Evolutionary conservation across 2,113 vertebrate genomes (phyloP).

Genomic region (Sialia sialis): DNA sequence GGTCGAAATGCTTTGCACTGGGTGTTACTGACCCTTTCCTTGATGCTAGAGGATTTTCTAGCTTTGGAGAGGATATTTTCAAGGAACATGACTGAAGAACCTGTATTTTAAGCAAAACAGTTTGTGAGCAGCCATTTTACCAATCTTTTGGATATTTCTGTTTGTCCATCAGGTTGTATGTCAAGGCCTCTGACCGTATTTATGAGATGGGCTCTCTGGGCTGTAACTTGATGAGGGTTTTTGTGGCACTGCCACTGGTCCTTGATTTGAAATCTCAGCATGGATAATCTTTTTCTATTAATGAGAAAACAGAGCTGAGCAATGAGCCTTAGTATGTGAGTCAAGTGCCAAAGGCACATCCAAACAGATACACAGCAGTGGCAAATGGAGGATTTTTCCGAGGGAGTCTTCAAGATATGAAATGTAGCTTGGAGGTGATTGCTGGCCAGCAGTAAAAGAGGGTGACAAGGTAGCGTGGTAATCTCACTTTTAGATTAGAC

Average conservation of each 20-base stretch:
- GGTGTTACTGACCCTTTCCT: not conserved
- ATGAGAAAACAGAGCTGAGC: not conserved
- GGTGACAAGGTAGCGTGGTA: not conserved
- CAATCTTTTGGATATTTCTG: not conserved
- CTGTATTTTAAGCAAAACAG: not conserved
- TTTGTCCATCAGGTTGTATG: not conserved
- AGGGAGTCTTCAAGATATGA: not conserved
- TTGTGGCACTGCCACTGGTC: not conserved
- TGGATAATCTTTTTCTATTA: not conserved
- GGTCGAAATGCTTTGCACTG: not conserved
- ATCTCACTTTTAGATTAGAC: not conserved
- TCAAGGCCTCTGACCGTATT: not conserved
- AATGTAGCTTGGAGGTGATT: not conserved
- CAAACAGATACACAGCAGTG: not conserved
- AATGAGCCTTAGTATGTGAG: not conserved
- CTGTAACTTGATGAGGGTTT: not conserved
- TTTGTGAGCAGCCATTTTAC: not conserved
- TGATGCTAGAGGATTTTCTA: not conserved
- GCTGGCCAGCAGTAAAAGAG: not conserved
- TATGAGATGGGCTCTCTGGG: not conserved
- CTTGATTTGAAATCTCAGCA: not conserved
- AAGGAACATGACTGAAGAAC: not conserved
- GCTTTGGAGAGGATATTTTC: not conserved
- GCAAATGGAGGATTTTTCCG: not conserved
- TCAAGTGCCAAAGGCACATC: not conserved